A percentile compares a stretch with the other conserved stretches of the same genome.
phyloP scores from a whole-genome alignment of 2,888 invertebrate species.

The Gymnoscelis rufifasciata region DNA sequence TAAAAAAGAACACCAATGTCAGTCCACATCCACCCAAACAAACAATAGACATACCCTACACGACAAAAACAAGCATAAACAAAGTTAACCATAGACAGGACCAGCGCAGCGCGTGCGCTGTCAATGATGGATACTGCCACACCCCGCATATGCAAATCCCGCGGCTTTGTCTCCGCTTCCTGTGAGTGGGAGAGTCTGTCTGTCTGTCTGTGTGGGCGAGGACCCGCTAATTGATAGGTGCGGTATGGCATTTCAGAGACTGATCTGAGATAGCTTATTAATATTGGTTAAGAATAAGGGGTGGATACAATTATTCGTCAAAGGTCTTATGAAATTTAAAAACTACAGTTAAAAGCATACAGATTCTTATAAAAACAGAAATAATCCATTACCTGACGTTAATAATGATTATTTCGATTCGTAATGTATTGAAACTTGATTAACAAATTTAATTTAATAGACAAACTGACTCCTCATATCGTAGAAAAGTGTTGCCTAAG shows the following conservation, averaged over 20 bases:
- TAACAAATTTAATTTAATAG: no score
- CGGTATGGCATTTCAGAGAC: slow-evolving; percentile 1
- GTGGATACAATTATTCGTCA: no score
- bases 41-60: not conserved
- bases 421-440: no score
- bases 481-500: slow-evolving; percentile 2
- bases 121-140: slow-evolving; percentile 22
- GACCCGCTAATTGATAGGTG: slow-evolving; percentile 28
- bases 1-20: no score
- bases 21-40: not conserved
- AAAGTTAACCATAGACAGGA: not conserved
- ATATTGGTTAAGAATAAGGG: no score
- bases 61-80: slow-evolving; percentile 16
- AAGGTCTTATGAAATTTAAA: no score
- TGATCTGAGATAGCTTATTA: not conserved
- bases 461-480: no score
- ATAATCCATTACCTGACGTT: no score
- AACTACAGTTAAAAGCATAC: no score
- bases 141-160: slow-evolving; percentile 31
- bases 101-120: slow-evolving; percentile 23
- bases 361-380: no score
- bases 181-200: slow-evolving; percentile 21
- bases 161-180: slow-evolving; percentile 28
- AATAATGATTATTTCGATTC: no score
- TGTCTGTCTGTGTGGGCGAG: slow-evolving; percentile 20